Evolutionary conservation across 2,888 invertebrate genomes (phyloP).

Genomic region (Andrena dorsata): DNA sequence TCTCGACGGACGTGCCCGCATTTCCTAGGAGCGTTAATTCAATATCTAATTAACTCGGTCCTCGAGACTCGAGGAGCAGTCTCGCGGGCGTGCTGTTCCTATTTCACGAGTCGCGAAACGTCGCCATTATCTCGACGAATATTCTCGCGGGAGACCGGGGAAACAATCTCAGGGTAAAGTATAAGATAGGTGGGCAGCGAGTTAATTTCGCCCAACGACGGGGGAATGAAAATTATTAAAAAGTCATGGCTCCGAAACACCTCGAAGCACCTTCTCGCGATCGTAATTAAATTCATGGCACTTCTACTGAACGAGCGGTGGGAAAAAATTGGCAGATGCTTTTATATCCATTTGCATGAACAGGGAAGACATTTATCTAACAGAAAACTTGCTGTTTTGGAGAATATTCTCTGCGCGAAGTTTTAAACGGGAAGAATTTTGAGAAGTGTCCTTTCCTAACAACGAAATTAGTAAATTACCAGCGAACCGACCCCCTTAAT

Average conservation of each 20-base stretch:
- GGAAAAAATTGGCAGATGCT: neutral
- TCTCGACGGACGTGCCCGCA: slow-evolving; percentile 8
- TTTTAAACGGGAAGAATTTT: no score
- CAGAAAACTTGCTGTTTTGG: no score
- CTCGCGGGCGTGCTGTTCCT: slow-evolving; percentile 69
- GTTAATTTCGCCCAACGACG: slow-evolving; percentile 31
- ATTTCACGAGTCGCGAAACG: slow-evolving; percentile 73
- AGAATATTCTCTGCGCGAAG: no score
- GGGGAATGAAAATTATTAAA: slow-evolving; percentile 49
- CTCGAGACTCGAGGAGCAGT: slow-evolving; percentile 50
- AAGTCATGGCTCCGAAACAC: slow-evolving; percentile 13
- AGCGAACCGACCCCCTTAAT: no score
- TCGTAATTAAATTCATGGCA: slow-evolving; percentile 37
- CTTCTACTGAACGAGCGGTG: neutral
- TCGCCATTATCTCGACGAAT: slow-evolving; percentile 23
- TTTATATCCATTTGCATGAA: no score
- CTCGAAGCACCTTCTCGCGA: slow-evolving; percentile 5
- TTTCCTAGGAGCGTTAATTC: slow-evolving; percentile 75
- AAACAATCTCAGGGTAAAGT: slow-evolving; percentile 54
- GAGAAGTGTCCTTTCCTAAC: no score
- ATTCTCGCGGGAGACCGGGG: slow-evolving; percentile 28
- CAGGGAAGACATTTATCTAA: no score
- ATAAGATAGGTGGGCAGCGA: slow-evolving; percentile 42
- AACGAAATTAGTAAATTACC: no score
- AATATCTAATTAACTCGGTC: slow-evolving; percentile 76